phyloP scores from a whole-genome alignment of 2,113 vertebrate genomes.

The Siniperca knerii region DNA sequence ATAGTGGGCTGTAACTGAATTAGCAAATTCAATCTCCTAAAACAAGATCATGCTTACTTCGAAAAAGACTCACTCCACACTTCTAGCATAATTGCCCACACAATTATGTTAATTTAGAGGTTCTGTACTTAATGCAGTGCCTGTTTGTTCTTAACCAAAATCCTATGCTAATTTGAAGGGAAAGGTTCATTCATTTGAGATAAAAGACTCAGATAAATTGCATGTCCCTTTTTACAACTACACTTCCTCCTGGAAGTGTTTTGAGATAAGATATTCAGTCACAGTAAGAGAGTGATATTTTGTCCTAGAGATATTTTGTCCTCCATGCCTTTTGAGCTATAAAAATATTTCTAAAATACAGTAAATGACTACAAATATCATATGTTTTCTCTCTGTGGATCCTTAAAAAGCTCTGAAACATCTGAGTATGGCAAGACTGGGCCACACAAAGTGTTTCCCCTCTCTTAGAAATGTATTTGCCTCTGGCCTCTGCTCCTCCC shows the following conservation, averaged over 20 bases:
- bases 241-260: slow-evolving; percentile 11
- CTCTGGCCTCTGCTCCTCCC: slow-evolving; percentile 59
- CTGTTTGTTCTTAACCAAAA: slow-evolving; percentile 55
- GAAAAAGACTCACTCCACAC: slow-evolving; percentile 66
- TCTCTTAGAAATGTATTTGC: slow-evolving; percentile 53
- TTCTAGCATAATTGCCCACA: slow-evolving; percentile 78
- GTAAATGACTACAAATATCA: not conserved
- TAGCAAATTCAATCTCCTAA: slow-evolving; percentile 74
- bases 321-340: not conserved
- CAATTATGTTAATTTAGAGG: slow-evolving; percentile 74
- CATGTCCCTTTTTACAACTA: not conserved
- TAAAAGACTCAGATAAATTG: slow-evolving; percentile 46
- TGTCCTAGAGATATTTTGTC: slow-evolving; percentile 7
- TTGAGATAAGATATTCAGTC: slow-evolving; percentile 12
- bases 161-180: slow-evolving; percentile 47
- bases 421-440: not conserved
- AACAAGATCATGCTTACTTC: slow-evolving; percentile 70
- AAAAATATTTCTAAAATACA: slow-evolving; percentile 11
- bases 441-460: slow-evolving; percentile 31
- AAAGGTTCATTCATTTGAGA: slow-evolving; percentile 37
- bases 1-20: slow-evolving; percentile 74
- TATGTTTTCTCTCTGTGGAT: not conserved
- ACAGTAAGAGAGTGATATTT: slow-evolving; percentile 4
- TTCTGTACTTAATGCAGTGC: slow-evolving; percentile 53
- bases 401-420: not conserved